These are phyloP conservation scores for Meriones unguiculatus DNA, from an alignment of 2,113 vertebrate genomes.

Conservation along the genomic window DNA sequence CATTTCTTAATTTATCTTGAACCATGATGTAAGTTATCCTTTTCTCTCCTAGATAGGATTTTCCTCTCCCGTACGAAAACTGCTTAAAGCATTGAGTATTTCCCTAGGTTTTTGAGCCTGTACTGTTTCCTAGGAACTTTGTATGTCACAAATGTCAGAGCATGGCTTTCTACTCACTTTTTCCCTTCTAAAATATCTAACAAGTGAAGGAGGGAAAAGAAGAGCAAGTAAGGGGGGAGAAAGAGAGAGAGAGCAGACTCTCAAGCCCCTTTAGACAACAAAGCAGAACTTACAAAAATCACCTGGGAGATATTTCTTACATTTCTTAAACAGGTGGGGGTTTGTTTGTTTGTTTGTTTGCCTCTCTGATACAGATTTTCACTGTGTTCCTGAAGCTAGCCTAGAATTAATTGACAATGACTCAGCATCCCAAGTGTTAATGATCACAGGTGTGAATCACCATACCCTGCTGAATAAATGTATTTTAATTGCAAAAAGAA, in stretches of 20 bases:
- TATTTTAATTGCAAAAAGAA: constrained; percentile 11
- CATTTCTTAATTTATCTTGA: neutral
- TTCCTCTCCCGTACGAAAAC: constrained; percentile 6
- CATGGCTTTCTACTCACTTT: neutral
- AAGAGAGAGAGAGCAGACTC: neutral
- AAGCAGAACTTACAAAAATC: neutral
- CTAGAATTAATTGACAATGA: neutral
- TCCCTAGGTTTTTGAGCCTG: neutral
- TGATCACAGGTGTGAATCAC: neutral
- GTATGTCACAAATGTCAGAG: neutral
- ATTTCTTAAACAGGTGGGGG: neutral
- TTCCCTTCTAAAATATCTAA: constrained; percentile 21
- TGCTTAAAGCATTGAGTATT: constrained; percentile 25
- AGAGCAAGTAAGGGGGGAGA: neutral
- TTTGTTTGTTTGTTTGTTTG: neutral
- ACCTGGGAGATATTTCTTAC: neutral
- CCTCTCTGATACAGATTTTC: neutral
- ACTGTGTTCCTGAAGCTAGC: neutral
- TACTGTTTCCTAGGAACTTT: constrained; percentile 1
- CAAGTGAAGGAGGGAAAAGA: neutral
- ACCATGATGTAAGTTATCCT: neutral
- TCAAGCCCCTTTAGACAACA: neutral
- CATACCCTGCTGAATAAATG: neutral
- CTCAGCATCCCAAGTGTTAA: neutral
- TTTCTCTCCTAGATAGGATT: constrained; percentile 20